These are phyloP conservation scores for Catamblyrhynchus diadema DNA, from an alignment of 2,797 vertebrate genomes.

Conservation along the genomic window DNA sequence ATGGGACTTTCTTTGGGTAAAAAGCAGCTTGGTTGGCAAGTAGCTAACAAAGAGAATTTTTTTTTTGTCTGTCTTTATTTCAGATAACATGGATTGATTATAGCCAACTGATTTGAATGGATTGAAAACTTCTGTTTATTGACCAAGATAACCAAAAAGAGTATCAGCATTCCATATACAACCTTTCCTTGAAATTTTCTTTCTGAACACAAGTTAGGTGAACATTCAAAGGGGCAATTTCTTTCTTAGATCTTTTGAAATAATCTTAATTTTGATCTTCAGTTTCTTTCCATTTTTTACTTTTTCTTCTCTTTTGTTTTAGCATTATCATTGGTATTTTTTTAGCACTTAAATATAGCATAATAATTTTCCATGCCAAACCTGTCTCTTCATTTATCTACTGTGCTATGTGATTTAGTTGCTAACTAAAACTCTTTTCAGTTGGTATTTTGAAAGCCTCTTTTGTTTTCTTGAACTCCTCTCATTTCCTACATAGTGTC, in stretches of 20 bases:
- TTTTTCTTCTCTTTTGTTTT: neutral
- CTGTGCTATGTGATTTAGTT: neutral
- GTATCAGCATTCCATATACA: neutral
- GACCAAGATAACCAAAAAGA: neutral
- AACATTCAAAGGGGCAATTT: neutral
- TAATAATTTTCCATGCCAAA: neutral
- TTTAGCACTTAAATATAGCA: neutral
- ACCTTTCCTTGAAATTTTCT: neutral
- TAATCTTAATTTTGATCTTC: neutral
- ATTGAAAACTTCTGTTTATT: neutral
- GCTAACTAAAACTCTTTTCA: neutral
- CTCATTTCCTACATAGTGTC: neutral
- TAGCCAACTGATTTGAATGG: neutral
- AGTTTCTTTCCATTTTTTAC: neutral
- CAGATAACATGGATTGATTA: neutral
- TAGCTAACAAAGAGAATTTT: neutral
- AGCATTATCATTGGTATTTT: neutral
- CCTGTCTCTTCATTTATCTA: neutral
- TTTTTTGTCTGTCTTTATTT: neutral
- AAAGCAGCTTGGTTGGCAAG: neutral
- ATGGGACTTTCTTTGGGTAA: neutral
- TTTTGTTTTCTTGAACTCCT: neutral
- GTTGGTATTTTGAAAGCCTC: neutral
- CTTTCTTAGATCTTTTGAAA: neutral
- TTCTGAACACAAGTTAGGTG: neutral